Base-by-base conservation (phyloP, 1,140 invertebrate species). In the Drosophila burlai region DNA sequence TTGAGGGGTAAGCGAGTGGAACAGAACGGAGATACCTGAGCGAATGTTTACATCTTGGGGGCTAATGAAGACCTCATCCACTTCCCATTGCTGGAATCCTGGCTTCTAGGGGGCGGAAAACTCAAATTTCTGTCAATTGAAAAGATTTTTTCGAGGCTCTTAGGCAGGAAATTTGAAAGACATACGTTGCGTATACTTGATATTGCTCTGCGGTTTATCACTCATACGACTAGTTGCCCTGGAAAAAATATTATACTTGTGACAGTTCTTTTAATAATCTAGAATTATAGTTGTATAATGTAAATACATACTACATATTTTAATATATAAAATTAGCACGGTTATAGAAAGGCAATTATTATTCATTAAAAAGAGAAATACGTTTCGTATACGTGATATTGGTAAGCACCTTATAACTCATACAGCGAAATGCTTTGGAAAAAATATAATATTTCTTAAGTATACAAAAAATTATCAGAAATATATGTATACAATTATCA, bases 11-110 rank as follows among this genome's bases (percentile, higher is more conserved):
- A 60, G 63, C 55, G 54, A 66, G 50, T 21, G 43, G 43, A 55
- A 67, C 13, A 34, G 43, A 21, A 47, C 13, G 26, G 13, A 29
- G 64, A 57, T 24, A 34, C 36, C 67, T 42, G 38, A 24, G 29
- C 29, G 45, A 50, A 59, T 61, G 68, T 38, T 74, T 61, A 73
- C 46, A 74, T 52, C 55, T 74, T 18, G 46, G 38, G 38, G 67
- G 38, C 67, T 73, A 61, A 60, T 73, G 66, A 69, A 38, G 58
- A 63, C 64, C 58, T 46, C 57, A 36, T 36, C 40, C 40, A 55
- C 18, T 10, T 10, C 2, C 4, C 15, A 9, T 29, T 16, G 10
- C 46, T 49, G 24, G 13, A 49, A 49, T 26, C 2, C 46, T n/a
- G 24, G 45, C 8, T 34, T 15, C 42, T 9, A 10, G 15, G 46